These are phyloP conservation scores for Tauraco hartlaubi DNA, from an alignment of 2,797 vertebrate genomes.

Conservation along the genomic window DNA sequence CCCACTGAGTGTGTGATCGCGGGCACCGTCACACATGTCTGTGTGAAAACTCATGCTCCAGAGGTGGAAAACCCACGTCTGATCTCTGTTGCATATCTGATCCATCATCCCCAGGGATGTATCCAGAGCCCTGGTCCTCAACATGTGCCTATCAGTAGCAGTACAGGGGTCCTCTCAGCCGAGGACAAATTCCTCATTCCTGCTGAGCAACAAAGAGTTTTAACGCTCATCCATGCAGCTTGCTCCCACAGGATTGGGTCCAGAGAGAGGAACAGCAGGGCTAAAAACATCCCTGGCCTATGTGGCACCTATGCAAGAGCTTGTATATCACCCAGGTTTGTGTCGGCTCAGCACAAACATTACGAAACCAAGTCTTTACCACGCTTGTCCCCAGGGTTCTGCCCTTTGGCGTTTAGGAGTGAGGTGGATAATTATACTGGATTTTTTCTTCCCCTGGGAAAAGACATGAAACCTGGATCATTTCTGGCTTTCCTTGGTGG, in stretches of 20 bases:
- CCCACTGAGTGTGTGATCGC: accelerated
- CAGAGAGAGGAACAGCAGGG: background rate
- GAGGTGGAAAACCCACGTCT: background rate
- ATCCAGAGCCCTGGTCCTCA: background rate
- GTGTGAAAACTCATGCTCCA: background rate
- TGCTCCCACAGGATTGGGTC: background rate
- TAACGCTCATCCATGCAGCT: background rate
- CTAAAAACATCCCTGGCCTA: background rate
- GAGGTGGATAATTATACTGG: conserved; percentile 23
- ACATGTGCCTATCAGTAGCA: accelerated
- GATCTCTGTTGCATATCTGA: background rate
- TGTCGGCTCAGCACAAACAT: background rate
- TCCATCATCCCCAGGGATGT: background rate
- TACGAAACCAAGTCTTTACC: background rate
- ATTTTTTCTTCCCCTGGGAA: conserved; percentile 32
- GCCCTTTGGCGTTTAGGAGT: background rate
- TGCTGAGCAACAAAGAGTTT: background rate
- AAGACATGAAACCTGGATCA: conserved; percentile 25
- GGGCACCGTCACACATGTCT: accelerated
- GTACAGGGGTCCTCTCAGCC: background rate
- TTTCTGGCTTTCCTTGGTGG: conserved; percentile 68
- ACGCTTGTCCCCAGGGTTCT: background rate
- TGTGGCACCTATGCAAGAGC: background rate
- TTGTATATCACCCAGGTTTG: background rate
- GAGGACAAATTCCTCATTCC: background rate